Conservation (phyloP, 2,113 vertebrate species). For the Numenius arquata region DNA sequence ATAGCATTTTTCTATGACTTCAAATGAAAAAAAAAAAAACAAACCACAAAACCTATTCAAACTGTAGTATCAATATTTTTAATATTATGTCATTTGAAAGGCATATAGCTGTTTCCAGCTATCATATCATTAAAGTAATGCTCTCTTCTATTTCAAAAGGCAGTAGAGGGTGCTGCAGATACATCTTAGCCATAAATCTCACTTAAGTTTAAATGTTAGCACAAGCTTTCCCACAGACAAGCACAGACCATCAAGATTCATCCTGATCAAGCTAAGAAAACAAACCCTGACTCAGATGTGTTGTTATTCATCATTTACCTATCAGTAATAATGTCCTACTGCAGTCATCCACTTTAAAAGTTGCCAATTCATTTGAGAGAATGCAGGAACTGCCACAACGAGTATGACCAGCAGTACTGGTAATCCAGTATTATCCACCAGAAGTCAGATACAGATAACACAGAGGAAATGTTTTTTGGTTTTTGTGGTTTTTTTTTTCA, state of each 20-base stretch:
- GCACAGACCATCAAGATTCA: not conserved
- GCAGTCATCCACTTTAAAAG: not conserved
- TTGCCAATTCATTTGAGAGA: not conserved
- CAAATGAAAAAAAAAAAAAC: not conserved
- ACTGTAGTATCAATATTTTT: not conserved
- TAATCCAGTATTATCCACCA: not conserved
- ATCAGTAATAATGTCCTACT: not conserved
- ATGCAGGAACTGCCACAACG: not conserved
- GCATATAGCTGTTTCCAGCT: not conserved
- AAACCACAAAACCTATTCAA: not conserved
- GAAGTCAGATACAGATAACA: not conserved
- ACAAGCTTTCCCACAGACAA: not conserved
- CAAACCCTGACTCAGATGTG: not conserved
- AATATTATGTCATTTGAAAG: not conserved
- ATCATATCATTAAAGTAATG: not conserved
- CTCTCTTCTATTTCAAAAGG: not conserved
- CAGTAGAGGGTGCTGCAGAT: conserved; percentile 63
- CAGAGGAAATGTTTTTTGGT: not conserved
- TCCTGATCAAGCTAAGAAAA: not conserved
- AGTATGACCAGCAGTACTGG: not conserved
- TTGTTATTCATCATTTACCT: not conserved
- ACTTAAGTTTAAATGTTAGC: not conserved
- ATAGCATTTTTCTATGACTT: not conserved
- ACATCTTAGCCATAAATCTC: conserved; percentile 28
- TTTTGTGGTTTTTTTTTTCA: too few species aligned